Evolutionary conservation across 1,140 invertebrate species (phyloP).

Genomic region (Eubasilissa regina): DNA sequence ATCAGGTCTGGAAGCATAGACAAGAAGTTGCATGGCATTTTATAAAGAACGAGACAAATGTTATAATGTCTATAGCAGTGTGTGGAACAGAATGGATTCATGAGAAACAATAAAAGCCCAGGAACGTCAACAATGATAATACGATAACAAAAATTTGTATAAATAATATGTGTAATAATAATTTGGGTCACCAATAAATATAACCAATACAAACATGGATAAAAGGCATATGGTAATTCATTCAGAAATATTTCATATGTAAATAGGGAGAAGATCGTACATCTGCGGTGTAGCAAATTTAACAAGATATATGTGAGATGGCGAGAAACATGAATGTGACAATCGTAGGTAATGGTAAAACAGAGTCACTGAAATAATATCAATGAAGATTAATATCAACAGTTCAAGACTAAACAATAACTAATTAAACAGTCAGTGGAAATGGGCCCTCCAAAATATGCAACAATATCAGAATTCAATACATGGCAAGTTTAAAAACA

Average conservation of each 20-base stretch:
- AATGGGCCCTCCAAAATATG: too few species aligned
- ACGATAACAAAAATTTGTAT: conserved; percentile 34
- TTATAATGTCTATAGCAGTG: not conserved
- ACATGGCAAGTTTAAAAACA: too few species aligned
- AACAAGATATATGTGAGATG: conserved; percentile 17
- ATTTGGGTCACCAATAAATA: conserved; percentile 4
- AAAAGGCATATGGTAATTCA: conserved; percentile 39
- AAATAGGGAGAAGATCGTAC: conserved; percentile 25
- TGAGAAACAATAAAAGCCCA: conserved; percentile 24
- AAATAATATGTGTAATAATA: conserved; percentile 18
- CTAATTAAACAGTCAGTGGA: conserved; percentile 22
- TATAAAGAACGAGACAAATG: conserved; percentile 42
- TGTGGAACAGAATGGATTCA: too few species aligned
- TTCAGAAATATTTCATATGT: conserved; percentile 39
- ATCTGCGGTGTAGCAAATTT: conserved; percentile 30
- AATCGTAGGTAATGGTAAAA: too few species aligned
- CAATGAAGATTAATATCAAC: conserved; percentile 17
- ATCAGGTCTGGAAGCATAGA: conserved; percentile 54
- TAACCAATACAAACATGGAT: conserved; percentile 26
- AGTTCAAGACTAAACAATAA: conserved; percentile 23
- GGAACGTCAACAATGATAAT: conserved; percentile 44
- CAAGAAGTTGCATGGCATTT: conserved; percentile 54
- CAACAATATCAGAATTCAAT: too few species aligned
- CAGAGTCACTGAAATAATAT: conserved; percentile 32
- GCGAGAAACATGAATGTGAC: conserved; percentile 14